phyloP scores from a whole-genome alignment of 2,113 vertebrate genomes.

The Morone saxatilis region DNA sequence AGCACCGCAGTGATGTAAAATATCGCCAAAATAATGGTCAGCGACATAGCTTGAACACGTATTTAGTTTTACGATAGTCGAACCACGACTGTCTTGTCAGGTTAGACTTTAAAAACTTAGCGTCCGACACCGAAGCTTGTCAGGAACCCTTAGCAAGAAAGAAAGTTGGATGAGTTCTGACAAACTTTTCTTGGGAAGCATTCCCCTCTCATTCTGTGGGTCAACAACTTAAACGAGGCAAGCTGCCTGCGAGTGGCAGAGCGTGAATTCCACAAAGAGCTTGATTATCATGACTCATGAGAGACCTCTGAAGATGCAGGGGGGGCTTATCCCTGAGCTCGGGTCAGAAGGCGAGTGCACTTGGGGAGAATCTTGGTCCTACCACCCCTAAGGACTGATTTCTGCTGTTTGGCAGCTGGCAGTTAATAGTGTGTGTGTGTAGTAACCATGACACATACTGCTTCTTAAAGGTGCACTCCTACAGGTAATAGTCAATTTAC shows the following conservation, averaged over 20 bases:
- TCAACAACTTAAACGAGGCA: constrained; percentile 13
- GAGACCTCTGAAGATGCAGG: not conserved
- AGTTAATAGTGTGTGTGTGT: not conserved
- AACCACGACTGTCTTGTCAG: not conserved
- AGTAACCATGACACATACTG: not conserved
- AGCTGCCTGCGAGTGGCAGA: constrained; percentile 16
- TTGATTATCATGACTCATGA: not conserved
- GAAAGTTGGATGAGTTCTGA: not conserved
- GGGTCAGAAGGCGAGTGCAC: not conserved
- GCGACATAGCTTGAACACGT: not conserved
- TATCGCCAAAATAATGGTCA: not conserved
- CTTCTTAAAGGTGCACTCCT: not conserved
- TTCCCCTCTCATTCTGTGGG: constrained; percentile 22
- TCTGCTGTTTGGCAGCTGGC: not conserved
- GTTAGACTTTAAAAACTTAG: not conserved
- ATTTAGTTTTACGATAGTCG: not conserved
- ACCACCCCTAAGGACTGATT: not conserved
- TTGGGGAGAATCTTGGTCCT: not conserved
- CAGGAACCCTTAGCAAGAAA: not conserved
- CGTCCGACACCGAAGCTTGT: not conserved
- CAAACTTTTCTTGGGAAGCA: constrained; percentile 17
- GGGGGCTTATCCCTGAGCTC: not conserved
- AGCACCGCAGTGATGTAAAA: not conserved
- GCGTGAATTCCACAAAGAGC: constrained; percentile 7
- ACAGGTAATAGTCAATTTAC: not conserved